phyloP scores from a whole-genome alignment of 2,888 invertebrate species.

The Orthosia gothica region DNA sequence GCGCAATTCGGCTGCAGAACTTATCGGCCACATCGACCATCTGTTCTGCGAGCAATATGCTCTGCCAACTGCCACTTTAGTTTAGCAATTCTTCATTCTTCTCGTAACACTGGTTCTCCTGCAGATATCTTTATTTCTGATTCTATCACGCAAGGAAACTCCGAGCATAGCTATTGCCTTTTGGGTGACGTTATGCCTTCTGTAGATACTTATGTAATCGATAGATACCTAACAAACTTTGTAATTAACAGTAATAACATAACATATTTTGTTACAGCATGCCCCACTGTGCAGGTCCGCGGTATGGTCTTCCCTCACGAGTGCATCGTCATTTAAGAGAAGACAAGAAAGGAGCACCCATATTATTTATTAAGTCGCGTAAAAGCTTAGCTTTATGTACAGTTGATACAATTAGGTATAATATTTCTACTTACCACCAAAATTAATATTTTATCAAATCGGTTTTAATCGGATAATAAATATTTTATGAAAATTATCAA shows the following conservation, averaged over 20 bases:
- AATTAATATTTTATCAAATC: conserved; percentile 17
- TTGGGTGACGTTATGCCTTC: no score
- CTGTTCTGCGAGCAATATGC: no score
- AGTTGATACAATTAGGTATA: conserved; percentile 9
- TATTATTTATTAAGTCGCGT: conserved; percentile 63
- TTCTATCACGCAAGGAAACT: no score
- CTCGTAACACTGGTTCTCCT: no score
- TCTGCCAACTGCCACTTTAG: no score
- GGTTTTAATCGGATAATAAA: conserved; percentile 38
- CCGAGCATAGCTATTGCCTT: no score
- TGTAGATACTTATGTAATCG: background rate
- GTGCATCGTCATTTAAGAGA: conserved; percentile 93
- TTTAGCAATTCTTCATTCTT: no score
- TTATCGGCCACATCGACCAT: no score
- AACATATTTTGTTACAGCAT: conserved; percentile 89
- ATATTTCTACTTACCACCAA: conserved; percentile 3
- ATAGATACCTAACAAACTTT: background rate
- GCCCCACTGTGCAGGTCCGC: conserved; percentile 88
- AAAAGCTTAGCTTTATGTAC: conserved; percentile 33
- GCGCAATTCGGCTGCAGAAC: no score
- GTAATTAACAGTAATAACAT: background rate
- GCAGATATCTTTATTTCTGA: no score
- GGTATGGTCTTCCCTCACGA: conserved; percentile 92
- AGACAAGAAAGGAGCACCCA: conserved; percentile 1
- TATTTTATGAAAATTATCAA: background rate